A percentile compares a stretch with the other conserved stretches of the same genome.
Conservation (phyloP, 2,113 vertebrate genomes). For the Tetraodon nigroviridis region DNA sequence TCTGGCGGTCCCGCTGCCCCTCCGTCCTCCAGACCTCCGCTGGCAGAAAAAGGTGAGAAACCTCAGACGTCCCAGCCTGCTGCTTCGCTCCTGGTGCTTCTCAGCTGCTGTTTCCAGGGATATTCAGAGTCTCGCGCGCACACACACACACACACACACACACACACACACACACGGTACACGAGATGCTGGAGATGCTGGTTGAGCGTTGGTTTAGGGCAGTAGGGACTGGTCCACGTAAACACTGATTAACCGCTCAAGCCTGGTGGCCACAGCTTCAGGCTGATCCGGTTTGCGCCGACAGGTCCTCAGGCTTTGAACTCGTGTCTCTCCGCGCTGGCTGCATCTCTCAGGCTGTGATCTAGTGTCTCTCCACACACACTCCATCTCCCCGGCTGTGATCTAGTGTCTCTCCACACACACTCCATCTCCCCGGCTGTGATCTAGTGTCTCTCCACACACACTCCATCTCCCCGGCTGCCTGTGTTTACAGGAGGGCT, state of each 20-base stretch:
- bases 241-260: conserved; percentile 53
- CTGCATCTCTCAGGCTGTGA: conserved; percentile 21
- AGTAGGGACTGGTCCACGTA: neutral
- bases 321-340: neutral
- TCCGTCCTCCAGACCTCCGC: too few species aligned
- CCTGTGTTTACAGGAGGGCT: neutral
- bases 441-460: conserved; percentile 11
- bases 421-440: conserved; percentile 12
- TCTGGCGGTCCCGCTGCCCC: too few species aligned
- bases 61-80: too few species aligned
- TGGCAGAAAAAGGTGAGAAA: too few species aligned
- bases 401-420: conserved; percentile 9
- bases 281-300: conserved; percentile 62
- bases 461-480: neutral
- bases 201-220: neutral
- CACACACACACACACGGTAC: too few species aligned
- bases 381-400: conserved; percentile 16
- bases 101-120: too few species aligned
- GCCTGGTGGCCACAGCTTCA: conserved; percentile 47
- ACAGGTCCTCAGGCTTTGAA: conserved; percentile 29
- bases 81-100: too few species aligned
- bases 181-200: neutral
- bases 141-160: too few species aligned
- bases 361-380: conserved; percentile 1
- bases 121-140: too few species aligned